A percentile compares a stretch with the other conserved stretches of the same genome.
phyloP scores from a whole-genome alignment of 2,113 vertebrate genomes.

The Pao palembangensis region DNA sequence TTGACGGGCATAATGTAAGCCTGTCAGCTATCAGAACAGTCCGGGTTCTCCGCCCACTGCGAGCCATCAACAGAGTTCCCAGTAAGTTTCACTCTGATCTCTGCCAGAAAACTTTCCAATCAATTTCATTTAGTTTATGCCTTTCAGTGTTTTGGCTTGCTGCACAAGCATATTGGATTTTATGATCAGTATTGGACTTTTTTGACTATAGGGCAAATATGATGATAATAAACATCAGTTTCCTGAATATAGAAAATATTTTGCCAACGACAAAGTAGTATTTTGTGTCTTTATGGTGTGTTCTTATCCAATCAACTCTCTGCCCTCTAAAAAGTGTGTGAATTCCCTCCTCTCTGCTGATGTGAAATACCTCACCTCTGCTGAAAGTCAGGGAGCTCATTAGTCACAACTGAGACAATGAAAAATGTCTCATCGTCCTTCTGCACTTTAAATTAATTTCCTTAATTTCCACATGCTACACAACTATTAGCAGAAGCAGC shows the following conservation, averaged over 20 bases:
- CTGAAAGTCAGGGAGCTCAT: constrained; percentile 42
- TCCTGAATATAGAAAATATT: no score
- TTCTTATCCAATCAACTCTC: neutral
- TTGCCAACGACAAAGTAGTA: no score
- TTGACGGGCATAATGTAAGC: constrained; percentile 96
- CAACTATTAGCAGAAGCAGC: constrained; percentile 16
- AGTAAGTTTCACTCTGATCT: constrained; percentile 78
- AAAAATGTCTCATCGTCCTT: constrained; percentile 37
- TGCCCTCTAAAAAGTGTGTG: neutral
- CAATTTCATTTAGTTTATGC: neutral
- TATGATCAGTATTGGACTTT: constrained; percentile 16
- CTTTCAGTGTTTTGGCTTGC: constrained; percentile 6
- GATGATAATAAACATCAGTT: neutral
- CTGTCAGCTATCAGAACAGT: constrained; percentile 95
- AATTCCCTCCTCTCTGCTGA: constrained; percentile 4
- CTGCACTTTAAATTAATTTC: constrained; percentile 19
- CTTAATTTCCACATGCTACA: neutral
- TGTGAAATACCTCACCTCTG: constrained; percentile 21
- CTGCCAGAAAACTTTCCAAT: neutral
- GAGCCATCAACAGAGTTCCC: constrained; percentile 98
- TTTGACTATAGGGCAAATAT: constrained; percentile 1
- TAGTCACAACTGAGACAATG: constrained; percentile 21
- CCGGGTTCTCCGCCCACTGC: constrained; percentile 90
- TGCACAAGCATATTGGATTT: constrained; percentile 8
- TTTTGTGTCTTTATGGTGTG: neutral